A percentile compares a stretch with the other conserved stretches of the same genome.
These are phyloP conservation scores for Crenichthys baileyi DNA, from an alignment of 2,797 vertebrate genomes.

Conservation along the genomic window DNA sequence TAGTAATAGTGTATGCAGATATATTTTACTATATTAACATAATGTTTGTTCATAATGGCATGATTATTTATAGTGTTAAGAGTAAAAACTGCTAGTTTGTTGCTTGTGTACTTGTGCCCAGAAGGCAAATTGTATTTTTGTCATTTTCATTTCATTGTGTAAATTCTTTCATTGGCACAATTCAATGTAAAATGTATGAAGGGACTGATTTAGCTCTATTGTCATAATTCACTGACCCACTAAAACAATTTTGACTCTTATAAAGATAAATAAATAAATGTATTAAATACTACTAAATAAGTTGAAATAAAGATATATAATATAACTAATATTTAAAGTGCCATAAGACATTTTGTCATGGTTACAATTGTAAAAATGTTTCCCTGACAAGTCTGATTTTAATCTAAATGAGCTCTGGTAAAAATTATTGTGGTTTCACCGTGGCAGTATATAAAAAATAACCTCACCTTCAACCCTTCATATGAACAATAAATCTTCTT, in stretches of 20 bases:
- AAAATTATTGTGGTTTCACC: slow-evolving; percentile 6
- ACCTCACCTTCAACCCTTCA: neutral
- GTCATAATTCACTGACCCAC: neutral
- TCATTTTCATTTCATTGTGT: neutral
- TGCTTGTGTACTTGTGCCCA: neutral
- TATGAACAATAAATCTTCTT: slow-evolving; percentile 3
- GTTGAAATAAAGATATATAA: neutral
- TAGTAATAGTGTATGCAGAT: neutral
- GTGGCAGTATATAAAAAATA: neutral
- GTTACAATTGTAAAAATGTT: neutral
- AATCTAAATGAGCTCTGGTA: neutral
- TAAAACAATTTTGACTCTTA: neutral
- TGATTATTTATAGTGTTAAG: neutral
- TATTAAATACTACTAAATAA: neutral
- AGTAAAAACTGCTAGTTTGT: too few relatives aligned
- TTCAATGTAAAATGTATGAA: neutral
- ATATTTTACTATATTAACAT: neutral
- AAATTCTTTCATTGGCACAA: neutral
- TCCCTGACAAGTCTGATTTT: neutral
- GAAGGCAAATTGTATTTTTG: neutral
- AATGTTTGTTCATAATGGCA: neutral
- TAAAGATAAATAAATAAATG: neutral
- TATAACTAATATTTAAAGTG: neutral
- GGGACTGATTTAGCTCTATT: neutral
- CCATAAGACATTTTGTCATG: neutral